Evolutionary conservation across 1,140 invertebrate genomes (phyloP).

Genomic region (Geopemphigus sp.): DNA sequence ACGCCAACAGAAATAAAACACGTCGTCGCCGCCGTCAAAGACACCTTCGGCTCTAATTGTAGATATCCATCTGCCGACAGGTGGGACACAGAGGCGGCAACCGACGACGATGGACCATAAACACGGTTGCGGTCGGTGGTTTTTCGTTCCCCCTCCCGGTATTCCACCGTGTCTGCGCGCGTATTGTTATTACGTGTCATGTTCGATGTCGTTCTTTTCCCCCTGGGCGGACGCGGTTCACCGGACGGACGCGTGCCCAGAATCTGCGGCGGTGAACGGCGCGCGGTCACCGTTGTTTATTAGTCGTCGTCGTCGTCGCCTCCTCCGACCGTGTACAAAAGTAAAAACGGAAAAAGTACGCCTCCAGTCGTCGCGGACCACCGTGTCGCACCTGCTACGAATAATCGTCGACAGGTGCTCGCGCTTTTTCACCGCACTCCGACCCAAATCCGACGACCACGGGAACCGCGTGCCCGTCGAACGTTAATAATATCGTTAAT

Average conservation of each 20-base stretch:
- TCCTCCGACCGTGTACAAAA: background rate
- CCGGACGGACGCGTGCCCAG: conserved; percentile 44
- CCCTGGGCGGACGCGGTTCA: conserved; percentile 34
- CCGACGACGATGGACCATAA: background rate
- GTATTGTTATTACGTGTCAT: background rate
- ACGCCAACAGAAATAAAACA: conserved; percentile 5
- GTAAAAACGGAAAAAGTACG: background rate
- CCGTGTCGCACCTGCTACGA: conserved; percentile 25
- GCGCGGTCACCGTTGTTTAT: background rate
- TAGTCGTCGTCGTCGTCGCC: background rate
- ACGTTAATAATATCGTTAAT: background rate
- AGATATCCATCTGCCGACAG: conserved; percentile 49
- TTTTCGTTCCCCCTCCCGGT: background rate
- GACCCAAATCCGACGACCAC: background rate
- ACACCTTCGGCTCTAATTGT: conserved; percentile 47
- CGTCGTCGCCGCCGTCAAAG: conserved; percentile 32
- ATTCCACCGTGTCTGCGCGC: background rate
- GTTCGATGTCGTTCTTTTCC: conserved; percentile 1
- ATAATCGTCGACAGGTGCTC: conserved; percentile 12
- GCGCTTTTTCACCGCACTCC: conserved; percentile 12
- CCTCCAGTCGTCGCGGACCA: background rate
- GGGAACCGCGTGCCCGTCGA: background rate
- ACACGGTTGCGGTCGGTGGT: background rate
- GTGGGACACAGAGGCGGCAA: conserved; percentile 4
- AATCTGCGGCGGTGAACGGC: conserved; percentile 39